These are phyloP conservation scores for Pogonognathellus flavescens DNA, from an alignment of 1,140 invertebrate species.

Conservation along the genomic window DNA sequence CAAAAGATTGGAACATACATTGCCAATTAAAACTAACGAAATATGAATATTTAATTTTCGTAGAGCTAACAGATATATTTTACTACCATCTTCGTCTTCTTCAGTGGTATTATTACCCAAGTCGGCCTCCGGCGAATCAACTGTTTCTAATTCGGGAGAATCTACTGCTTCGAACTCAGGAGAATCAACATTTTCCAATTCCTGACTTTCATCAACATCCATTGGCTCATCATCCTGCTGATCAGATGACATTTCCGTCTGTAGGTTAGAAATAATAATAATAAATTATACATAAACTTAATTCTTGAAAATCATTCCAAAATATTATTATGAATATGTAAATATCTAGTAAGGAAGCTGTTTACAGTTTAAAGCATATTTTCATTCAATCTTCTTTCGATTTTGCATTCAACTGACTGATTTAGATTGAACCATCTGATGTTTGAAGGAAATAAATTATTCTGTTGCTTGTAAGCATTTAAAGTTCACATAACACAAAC, in stretches of 20 bases:
- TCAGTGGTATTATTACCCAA: background rate
- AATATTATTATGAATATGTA: no score
- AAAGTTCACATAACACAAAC: background rate
- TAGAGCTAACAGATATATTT: background rate
- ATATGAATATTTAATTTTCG: background rate
- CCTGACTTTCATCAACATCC: background rate
- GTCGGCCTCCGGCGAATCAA: background rate
- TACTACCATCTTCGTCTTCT: conserved; percentile 25
- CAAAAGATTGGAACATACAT: background rate
- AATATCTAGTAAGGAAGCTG: no score
- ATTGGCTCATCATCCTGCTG: conserved; percentile 20
- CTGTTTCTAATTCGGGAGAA: conserved; percentile 3
- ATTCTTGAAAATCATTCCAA: background rate
- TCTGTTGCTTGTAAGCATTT: no score
- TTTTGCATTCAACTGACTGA: no score
- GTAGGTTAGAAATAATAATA: background rate
- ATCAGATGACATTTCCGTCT: background rate
- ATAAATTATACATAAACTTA: background rate
- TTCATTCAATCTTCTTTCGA: no score
- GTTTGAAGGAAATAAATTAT: no score
- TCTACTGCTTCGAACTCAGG: background rate
- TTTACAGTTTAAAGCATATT: no score
- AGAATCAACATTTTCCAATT: background rate
- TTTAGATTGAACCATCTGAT: no score
- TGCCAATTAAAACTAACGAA: background rate